Percentiles rank a stretch among this genome's conserved stretches.
These are phyloP conservation scores for Epirrhoe tristata DNA, from an alignment of 2,888 invertebrate species.

Conservation along the genomic window DNA sequence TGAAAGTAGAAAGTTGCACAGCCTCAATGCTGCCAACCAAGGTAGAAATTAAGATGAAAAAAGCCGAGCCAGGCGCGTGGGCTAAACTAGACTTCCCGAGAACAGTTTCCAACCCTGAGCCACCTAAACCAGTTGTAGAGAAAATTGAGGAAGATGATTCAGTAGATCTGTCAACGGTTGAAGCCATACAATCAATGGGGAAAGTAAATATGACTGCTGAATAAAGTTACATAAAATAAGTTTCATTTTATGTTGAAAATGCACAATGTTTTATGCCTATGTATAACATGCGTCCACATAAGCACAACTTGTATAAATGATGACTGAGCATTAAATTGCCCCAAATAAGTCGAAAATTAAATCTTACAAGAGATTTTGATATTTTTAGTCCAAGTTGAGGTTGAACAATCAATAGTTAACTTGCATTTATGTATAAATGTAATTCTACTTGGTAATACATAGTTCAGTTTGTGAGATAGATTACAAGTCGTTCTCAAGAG, in stretches of 20 bases:
- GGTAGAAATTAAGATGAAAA: slow-evolving; percentile 96
- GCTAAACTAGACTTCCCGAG: slow-evolving; percentile 88
- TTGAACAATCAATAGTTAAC: too few relatives aligned
- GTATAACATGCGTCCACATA: background rate
- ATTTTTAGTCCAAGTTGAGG: too few relatives aligned
- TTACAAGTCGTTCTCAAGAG: too few relatives aligned
- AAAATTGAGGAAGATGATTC: slow-evolving; percentile 83
- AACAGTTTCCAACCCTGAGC: slow-evolving; percentile 55
- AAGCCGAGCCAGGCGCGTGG: slow-evolving; percentile 95
- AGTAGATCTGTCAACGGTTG: slow-evolving; percentile 91
- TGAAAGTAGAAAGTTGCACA: slow-evolving; percentile 89
- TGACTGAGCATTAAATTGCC: too few relatives aligned
- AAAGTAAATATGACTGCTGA: slow-evolving; percentile 70
- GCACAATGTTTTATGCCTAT: slow-evolving; percentile 19
- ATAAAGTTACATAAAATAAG: slow-evolving; percentile 4
- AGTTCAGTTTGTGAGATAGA: too few relatives aligned
- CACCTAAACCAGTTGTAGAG: slow-evolving; percentile 46
- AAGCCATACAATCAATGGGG: slow-evolving; percentile 75
- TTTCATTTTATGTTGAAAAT: slow-evolving; percentile 1
- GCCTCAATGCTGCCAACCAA: slow-evolving; percentile 95
- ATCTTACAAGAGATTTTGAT: too few relatives aligned
- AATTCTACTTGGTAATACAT: too few relatives aligned
- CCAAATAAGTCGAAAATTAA: too few relatives aligned
- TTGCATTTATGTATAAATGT: too few relatives aligned
- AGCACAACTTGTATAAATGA: background rate